phyloP scores from a whole-genome alignment of 2,888 invertebrate species.

The Bruchidius siliquastri region DNA sequence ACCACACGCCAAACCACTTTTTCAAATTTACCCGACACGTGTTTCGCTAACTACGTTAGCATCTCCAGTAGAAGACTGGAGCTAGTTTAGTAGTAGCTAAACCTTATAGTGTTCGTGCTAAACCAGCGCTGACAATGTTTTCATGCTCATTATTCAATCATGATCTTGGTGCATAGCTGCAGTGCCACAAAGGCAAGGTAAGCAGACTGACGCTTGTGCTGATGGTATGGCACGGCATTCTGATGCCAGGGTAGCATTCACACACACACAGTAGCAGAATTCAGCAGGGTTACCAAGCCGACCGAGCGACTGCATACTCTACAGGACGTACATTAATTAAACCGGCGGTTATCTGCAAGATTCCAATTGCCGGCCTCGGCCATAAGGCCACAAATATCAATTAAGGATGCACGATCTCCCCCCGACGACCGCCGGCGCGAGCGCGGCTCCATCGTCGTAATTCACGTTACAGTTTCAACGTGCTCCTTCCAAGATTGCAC shows the following conservation, averaged over 20 bases:
- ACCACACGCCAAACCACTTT: too few species aligned
- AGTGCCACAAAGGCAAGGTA: background rate
- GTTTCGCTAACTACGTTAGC: too few species aligned
- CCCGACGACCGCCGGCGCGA: background rate
- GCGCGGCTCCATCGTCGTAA: slow-evolving; percentile 35
- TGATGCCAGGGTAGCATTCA: background rate
- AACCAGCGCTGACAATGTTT: too few species aligned
- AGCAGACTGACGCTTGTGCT: too few species aligned
- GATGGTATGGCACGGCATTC: background rate
- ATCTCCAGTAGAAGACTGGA: too few species aligned
- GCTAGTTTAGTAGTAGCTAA: too few species aligned
- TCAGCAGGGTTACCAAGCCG: background rate
- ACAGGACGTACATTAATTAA: slow-evolving; percentile 44
- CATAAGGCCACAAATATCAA: slow-evolving; percentile 49
- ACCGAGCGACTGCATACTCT: background rate
- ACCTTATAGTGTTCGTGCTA: too few species aligned
- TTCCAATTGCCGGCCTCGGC: slow-evolving; percentile 41
- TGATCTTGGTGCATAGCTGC: background rate
- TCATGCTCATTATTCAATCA: too few species aligned
- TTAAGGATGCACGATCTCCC: slow-evolving; percentile 41
- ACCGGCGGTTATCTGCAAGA: slow-evolving; percentile 48
- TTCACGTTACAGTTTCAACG: slow-evolving; percentile 40
- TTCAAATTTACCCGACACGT: too few species aligned
- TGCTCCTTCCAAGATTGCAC: slow-evolving; percentile 22
- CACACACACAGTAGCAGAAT: background rate